Base-by-base conservation (phyloP, 2,113 vertebrate species). In the Zosterops hypoxanthus region DNA sequence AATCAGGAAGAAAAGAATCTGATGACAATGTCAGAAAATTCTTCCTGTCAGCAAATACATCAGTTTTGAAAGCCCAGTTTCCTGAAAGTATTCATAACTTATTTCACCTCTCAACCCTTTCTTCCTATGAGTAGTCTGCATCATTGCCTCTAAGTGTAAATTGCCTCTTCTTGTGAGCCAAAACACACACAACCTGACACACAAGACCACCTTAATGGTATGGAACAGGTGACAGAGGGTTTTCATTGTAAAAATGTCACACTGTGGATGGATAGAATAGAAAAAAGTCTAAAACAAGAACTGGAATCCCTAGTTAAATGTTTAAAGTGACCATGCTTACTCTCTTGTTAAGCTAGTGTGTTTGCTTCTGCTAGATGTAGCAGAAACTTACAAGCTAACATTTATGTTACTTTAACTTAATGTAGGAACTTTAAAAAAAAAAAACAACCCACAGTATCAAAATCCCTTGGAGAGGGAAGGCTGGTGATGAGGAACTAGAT, bases 281-380 rank as follows among this genome's bases (percentile, higher is more conserved):
- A 53, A 88, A 94, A 93, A 95, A 90, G 26, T 15, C 68, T 69
- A 79, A 81, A 94, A 82, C 50, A 92, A 72, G 82, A 83, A 71
- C 57, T 86, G 34, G 69, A 97, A 86, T 95, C 72, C 64, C 88
- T 91, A 33, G 78, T 14, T 90, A 82, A 81, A 81, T 28, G 26
- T 73, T 93, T 92, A 73, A 91, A 95, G 72, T 49, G 59, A 23
- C 20, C 69, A 10, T 92, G 78, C 82, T 97, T 95, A 90, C 65
- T 68, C 26, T 91, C 68, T 79, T 95, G 92, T 95, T 88, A 92
- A 96, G 29, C 18, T 84, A 90, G 65, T 71, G 55, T 20, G 7
- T 95, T 95, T 95, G n/a, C 75, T 96, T 96, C 95, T 96, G 88
- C 94, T 95, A 95, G 81, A 75, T 0, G 71, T 92, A 94, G 90